phyloP scores from a whole-genome alignment of 2,113 vertebrate genomes.

The Vulpes vulpes region DNA sequence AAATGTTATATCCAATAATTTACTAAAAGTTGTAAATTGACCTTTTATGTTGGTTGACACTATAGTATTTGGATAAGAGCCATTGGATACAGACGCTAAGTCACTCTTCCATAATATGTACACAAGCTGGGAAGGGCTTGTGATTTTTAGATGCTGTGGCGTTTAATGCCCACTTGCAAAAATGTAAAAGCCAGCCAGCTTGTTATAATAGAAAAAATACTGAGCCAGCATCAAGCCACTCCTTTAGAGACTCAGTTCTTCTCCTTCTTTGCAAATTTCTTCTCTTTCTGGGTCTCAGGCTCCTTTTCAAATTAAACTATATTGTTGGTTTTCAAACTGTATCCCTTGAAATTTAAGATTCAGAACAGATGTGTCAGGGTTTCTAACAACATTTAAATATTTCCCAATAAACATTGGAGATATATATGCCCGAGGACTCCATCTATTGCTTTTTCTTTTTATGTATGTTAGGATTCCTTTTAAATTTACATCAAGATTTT shows the following conservation, averaged over 20 bases:
- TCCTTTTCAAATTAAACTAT: neutral
- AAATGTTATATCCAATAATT: neutral
- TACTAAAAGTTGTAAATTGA: neutral
- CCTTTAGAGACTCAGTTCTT: neutral
- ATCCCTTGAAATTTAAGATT: neutral
- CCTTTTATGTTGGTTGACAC: neutral
- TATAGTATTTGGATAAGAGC: neutral
- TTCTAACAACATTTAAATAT: constrained; percentile 17
- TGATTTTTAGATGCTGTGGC: neutral
- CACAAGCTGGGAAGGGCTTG: neutral
- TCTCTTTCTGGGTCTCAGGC: neutral
- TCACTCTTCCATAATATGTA: neutral
- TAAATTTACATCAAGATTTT: constrained; percentile 47
- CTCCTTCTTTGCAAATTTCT: neutral
- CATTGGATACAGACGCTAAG: neutral
- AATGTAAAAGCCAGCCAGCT: neutral
- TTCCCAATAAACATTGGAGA: neutral
- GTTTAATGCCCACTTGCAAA: constrained; percentile 1
- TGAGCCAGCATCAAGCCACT: neutral
- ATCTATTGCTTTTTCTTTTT: constrained; percentile 1
- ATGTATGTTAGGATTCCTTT: neutral
- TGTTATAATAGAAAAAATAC: neutral
- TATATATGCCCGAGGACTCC: neutral
- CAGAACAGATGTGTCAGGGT: neutral
- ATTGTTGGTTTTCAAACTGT: neutral